Conservation (phyloP, 2,888 invertebrate species). For the Saturnia japonica region DNA sequence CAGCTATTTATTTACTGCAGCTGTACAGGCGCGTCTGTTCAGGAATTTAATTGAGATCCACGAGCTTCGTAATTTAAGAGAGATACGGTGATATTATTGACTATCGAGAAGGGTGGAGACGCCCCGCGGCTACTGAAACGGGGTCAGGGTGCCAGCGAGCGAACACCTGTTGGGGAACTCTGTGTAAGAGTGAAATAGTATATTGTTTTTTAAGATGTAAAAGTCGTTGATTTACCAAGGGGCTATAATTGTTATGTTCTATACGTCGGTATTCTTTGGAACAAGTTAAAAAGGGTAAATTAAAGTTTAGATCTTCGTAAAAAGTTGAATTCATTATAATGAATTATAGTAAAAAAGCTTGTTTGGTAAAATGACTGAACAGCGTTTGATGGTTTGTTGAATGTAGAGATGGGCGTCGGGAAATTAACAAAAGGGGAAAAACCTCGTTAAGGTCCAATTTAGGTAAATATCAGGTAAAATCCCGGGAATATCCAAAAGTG, state of each 20-base stretch:
- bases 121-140: constrained; percentile 51
- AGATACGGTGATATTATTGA: constrained; percentile 63
- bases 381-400: too few relatives aligned
- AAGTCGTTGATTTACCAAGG: background rate
- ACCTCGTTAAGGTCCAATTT: too few relatives aligned
- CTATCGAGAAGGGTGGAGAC: constrained; percentile 49
- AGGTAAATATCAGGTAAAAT: too few relatives aligned
- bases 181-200: constrained; percentile 8
- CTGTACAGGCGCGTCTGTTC: constrained; percentile 22
- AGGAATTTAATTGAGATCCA: constrained; percentile 50
- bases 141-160: constrained; percentile 63
- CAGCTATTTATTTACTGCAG: background rate
- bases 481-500: too few relatives aligned
- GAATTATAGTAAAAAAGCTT: background rate
- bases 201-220: background rate
- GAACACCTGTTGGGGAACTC: constrained; percentile 42
- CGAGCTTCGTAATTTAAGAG: constrained; percentile 62
- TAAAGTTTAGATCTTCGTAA: background rate
- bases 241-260: background rate
- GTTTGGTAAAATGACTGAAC: background rate
- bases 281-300: background rate
- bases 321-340: too few relatives aligned
- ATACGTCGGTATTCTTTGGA: background rate
- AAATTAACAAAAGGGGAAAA: too few relatives aligned
- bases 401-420: too few relatives aligned